These are phyloP conservation scores for Heterohyrax brucei DNA, from an alignment of 2,797 vertebrate genomes.

Conservation along the genomic window DNA sequence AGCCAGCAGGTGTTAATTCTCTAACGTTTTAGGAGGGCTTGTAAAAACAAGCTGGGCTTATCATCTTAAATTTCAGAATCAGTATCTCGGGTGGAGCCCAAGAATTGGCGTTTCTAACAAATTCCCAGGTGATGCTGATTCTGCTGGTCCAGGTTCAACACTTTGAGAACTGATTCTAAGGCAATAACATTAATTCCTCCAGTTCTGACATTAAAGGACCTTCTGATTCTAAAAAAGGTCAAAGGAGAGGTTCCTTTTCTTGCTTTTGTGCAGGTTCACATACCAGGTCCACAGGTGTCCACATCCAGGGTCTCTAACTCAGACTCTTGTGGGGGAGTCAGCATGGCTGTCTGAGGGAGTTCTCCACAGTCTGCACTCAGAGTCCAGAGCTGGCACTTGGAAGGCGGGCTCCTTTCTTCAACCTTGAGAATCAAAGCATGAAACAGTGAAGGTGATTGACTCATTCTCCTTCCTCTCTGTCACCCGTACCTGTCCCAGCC, in stretches of 20 bases:
- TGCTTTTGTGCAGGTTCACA: neutral
- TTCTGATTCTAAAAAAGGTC: slow-evolving; percentile 40
- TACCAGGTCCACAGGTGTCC: slow-evolving; percentile 86
- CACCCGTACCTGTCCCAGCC: neutral
- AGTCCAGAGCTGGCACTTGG: slow-evolving; percentile 80
- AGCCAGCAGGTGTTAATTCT: neutral
- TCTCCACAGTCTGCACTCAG: slow-evolving; percentile 74
- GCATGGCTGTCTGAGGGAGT: slow-evolving; percentile 82
- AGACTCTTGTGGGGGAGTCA: slow-evolving; percentile 85
- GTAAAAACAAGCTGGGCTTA: neutral
- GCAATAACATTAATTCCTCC: neutral
- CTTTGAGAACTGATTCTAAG: slow-evolving; percentile 2
- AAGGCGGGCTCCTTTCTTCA: slow-evolving; percentile 70
- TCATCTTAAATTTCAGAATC: neutral
- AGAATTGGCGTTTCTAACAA: neutral
- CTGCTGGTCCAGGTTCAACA: neutral
- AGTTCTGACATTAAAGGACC: slow-evolving; percentile 8
- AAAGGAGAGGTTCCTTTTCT: neutral
- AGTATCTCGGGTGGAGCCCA: neutral
- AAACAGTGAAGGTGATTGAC: neutral
- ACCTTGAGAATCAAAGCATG: slow-evolving; percentile 56
- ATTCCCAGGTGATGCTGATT: neutral
- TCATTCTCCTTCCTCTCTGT: neutral
- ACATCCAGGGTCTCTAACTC: slow-evolving; percentile 77
- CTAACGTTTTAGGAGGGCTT: neutral